phyloP scores from a whole-genome alignment of 2,888 invertebrate species.

The Empis stercorea region DNA sequence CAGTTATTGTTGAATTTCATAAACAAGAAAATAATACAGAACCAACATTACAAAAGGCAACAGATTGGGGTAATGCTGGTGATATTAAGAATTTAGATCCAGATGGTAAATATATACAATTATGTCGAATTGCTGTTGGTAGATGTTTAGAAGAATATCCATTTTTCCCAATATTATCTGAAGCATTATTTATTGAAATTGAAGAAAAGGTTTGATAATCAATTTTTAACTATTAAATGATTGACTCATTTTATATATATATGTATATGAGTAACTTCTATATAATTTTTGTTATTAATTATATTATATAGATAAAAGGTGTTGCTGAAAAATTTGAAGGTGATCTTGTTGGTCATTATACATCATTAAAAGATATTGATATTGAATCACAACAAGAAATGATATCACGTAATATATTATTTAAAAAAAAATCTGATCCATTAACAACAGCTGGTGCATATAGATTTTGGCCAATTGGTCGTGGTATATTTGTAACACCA shows the following conservation, averaged over 20 bases:
- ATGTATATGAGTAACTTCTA: too few relatives aligned
- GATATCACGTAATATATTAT: slow-evolving; percentile 49
- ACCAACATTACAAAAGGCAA: slow-evolving; percentile 43
- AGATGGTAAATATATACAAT: slow-evolving; percentile 45
- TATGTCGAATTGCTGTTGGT: slow-evolving; percentile 50
- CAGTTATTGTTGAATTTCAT: slow-evolving; percentile 54
- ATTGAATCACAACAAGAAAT: slow-evolving; percentile 45
- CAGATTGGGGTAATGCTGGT: slow-evolving; percentile 48
- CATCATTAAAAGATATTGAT: slow-evolving; percentile 43
- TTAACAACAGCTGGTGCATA: slow-evolving; percentile 45
- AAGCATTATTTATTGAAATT: slow-evolving; percentile 47
- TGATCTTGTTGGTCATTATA: slow-evolving; percentile 47
- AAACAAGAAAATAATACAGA: slow-evolving; percentile 22
- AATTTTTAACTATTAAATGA: too few relatives aligned
- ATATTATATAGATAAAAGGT: slow-evolving; percentile 18
- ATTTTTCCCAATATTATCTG: slow-evolving; percentile 51
- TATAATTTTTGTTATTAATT: too few relatives aligned
- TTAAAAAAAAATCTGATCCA: slow-evolving; percentile 48
- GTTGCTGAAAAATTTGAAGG: slow-evolving; percentile 38
- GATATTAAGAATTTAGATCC: slow-evolving; percentile 50
- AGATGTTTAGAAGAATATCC: slow-evolving; percentile 47
- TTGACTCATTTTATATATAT: background rate
- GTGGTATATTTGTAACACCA: slow-evolving; percentile 40
- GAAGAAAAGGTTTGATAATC: slow-evolving; percentile 38
- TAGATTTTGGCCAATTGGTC: slow-evolving; percentile 55